Percentiles rank a stretch among this genome's conserved stretches.
These are phyloP conservation scores for Bellardia pandia DNA, from an alignment of 2,888 invertebrate species.

Conservation along the genomic window DNA sequence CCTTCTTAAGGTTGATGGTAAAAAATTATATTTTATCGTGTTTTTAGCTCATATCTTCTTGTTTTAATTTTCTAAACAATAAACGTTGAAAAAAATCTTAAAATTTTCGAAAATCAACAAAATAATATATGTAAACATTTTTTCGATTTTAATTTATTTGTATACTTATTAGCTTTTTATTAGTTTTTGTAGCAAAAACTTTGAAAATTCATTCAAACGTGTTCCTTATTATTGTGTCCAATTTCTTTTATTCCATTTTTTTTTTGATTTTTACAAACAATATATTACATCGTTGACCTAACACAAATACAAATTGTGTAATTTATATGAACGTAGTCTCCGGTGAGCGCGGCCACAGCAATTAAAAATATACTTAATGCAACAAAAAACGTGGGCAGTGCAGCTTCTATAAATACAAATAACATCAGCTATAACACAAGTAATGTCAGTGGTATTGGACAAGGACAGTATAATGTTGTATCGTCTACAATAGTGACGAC, in stretches of 20 bases:
- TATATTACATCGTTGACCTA: conserved; percentile 2
- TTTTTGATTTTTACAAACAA: conserved; percentile 45
- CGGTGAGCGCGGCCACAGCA: conserved; percentile 81
- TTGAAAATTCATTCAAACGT: conserved; percentile 24
- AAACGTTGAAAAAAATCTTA: no score
- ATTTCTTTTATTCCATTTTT: conserved; percentile 63
- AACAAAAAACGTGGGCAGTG: conserved; percentile 80
- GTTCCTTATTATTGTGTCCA: conserved; percentile 45
- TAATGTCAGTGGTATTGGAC: conserved; percentile 29
- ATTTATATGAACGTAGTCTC: conserved; percentile 75
- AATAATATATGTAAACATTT: neutral
- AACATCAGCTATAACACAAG: conserved; percentile 21
- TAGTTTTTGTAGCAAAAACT: neutral
- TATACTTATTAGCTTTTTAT: neutral
- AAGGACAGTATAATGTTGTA: conserved; percentile 52
- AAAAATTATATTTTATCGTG: no score
- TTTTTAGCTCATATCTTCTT: no score
- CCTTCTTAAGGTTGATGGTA: no score
- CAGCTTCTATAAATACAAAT: conserved; percentile 59
- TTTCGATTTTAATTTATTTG: conserved; percentile 38
- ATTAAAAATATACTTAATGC: conserved; percentile 82
- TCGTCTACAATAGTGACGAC: conserved; percentile 50
- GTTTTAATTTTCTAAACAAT: no score
- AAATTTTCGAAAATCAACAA: neutral
- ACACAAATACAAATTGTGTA: conserved; percentile 10